Evolutionary conservation across 2,888 invertebrate genomes (phyloP).

Genomic region (Drosophila austrosaltans): DNA sequence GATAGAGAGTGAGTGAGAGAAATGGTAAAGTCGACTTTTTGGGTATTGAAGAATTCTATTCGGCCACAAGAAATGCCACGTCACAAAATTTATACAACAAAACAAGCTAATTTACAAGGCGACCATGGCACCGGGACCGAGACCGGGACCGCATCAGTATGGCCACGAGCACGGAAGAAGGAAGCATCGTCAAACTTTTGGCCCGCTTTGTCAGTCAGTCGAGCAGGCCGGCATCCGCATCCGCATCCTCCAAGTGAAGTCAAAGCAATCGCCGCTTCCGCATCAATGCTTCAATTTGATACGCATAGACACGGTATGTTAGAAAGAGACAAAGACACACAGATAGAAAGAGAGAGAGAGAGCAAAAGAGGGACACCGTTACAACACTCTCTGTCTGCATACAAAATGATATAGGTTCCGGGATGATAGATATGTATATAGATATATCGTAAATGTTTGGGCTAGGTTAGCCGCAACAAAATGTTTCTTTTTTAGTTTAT

Average conservation of each 20-base stretch:
- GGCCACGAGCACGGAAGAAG: conserved; percentile 4
- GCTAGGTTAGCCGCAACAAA: not conserved
- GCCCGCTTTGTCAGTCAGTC: conserved; percentile 40
- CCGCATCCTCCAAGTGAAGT: conserved; percentile 33
- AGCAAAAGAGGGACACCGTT: not conserved
- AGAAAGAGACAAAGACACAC: conserved; percentile 11
- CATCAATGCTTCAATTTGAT: conserved; percentile 76
- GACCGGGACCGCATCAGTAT: no score
- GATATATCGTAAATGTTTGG: not conserved
- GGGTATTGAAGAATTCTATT: conserved; percentile 64
- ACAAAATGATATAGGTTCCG: conserved; percentile 22
- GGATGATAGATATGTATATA: not conserved
- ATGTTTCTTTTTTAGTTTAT: conserved; percentile 41
- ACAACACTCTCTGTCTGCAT: conserved; percentile 16
- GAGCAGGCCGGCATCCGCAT: conserved; percentile 21
- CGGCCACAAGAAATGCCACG: conserved; percentile 49
- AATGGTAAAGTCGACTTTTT: conserved; percentile 3
- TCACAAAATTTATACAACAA: conserved; percentile 43
- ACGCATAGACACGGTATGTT: conserved; percentile 40
- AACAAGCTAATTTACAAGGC: conserved; percentile 74
- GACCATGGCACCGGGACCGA: conserved; percentile 30
- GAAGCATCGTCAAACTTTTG: conserved; percentile 32
- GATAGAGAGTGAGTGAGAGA: not conserved
- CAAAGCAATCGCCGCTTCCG: conserved; percentile 78
- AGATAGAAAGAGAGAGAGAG: not conserved